phyloP scores from a whole-genome alignment of 2,888 invertebrate genomes.

The Drosophila eohydei region DNA sequence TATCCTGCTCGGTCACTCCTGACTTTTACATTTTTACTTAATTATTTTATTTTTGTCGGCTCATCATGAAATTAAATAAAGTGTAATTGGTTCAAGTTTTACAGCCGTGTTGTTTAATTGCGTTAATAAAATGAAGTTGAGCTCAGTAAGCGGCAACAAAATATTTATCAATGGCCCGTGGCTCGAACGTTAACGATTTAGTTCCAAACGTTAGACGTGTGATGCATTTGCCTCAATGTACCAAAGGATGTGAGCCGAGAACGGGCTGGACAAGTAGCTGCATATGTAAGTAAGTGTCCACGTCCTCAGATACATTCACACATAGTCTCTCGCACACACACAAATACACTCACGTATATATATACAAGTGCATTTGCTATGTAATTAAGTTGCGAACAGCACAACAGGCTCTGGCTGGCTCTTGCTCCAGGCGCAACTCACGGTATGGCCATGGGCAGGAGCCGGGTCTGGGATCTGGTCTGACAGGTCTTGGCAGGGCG shows the following conservation, averaged over 20 bases:
- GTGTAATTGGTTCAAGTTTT: slow-evolving; percentile 79
- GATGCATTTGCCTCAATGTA: slow-evolving; percentile 34
- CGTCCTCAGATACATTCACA: slow-evolving; percentile 16
- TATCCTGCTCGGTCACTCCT: not conserved
- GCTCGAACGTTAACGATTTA: slow-evolving; percentile 11
- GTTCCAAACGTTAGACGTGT: slow-evolving; percentile 37
- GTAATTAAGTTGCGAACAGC: slow-evolving; percentile 64
- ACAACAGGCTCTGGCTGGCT: slow-evolving; percentile 23
- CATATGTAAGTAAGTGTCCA: slow-evolving; percentile 31
- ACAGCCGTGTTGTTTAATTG: slow-evolving; percentile 62
- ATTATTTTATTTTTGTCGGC: slow-evolving; percentile 6
- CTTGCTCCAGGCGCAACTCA: slow-evolving; percentile 26
- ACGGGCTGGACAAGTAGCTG: slow-evolving; percentile 15
- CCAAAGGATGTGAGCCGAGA: slow-evolving; percentile 28
- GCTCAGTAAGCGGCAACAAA: slow-evolving; percentile 42
- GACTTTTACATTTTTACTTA: not conserved
- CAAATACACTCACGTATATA: not conserved
- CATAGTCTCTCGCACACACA: slow-evolving; percentile 9
- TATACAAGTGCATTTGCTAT: slow-evolving; percentile 19
- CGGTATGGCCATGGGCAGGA: slow-evolving; percentile 1
- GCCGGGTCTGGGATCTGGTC: slow-evolving; percentile 10
- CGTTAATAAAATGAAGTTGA: slow-evolving; percentile 67
- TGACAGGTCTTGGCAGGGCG: slow-evolving; percentile 34
- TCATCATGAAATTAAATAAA: slow-evolving; percentile 67
- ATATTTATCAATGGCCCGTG: slow-evolving; percentile 27